Evolutionary conservation across 2,888 invertebrate species (phyloP).

Genomic region (Nephrotoma flavescens): DNA sequence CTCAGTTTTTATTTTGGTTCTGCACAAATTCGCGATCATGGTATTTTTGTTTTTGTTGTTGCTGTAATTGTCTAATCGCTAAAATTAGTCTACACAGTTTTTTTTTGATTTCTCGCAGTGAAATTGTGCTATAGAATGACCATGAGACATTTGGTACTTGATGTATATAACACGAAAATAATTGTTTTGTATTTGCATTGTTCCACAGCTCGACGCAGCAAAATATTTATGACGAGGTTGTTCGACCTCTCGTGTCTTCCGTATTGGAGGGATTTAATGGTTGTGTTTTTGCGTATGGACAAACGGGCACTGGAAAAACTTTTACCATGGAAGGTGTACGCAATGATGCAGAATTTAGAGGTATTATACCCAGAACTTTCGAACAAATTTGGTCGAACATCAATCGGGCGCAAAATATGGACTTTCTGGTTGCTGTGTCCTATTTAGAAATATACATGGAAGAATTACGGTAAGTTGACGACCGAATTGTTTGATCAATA

Average conservation of each 20-base stretch:
- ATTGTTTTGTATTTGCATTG: not conserved
- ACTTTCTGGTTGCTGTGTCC: constrained; percentile 90
- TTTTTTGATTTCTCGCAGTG: not conserved
- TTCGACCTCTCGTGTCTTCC: constrained; percentile 84
- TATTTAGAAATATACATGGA: constrained; percentile 97
- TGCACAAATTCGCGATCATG: not conserved
- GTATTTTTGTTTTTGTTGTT: not conserved
- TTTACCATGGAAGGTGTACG: constrained; percentile 56
- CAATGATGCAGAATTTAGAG: constrained; percentile 47
- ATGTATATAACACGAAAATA: not conserved
- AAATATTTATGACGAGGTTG: constrained; percentile 91
- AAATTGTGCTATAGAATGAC: not conserved
- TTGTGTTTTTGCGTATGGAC: constrained; percentile 98
- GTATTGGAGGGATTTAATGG: constrained; percentile 97
- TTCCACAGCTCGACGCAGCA: constrained; percentile 62
- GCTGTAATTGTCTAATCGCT: not conserved
- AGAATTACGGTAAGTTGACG: constrained; percentile 42
- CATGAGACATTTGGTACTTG: not conserved
- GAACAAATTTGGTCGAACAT: constrained; percentile 96
- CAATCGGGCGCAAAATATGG: constrained; percentile 73
- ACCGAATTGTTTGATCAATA: not conserved
- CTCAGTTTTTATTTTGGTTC: not conserved
- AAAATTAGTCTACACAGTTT: not conserved
- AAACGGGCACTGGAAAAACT: constrained; percentile 88
- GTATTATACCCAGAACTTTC: constrained; percentile 92